Evolutionary conservation across 2,113 vertebrate species (phyloP).

Genomic region (Petaurus breviceps): DNA sequence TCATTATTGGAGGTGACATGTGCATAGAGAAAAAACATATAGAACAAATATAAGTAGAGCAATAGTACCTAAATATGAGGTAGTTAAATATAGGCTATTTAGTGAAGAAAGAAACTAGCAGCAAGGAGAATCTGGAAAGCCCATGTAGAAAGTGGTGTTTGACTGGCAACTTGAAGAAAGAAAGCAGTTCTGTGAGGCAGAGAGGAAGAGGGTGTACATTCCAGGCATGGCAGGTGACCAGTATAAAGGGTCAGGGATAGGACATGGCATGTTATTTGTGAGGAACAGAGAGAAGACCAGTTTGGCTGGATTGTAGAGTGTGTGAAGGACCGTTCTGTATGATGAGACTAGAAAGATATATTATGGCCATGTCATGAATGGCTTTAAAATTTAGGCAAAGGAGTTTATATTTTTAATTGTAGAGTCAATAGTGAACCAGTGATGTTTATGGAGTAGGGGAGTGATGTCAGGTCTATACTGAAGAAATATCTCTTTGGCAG

Average conservation of each 20-base stretch:
- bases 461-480: neutral
- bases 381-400: neutral
- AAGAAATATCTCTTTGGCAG: neutral
- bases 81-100: neutral
- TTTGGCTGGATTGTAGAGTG: neutral
- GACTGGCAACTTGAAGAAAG: neutral
- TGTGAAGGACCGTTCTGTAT: neutral
- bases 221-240: neutral
- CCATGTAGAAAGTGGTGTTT: neutral
- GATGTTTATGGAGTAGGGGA: neutral
- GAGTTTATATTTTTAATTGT: neutral
- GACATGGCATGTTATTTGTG: neutral
- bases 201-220: neutral
- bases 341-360: neutral
- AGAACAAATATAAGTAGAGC: neutral
- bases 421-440: neutral
- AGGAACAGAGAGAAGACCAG: neutral
- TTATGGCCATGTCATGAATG: neutral
- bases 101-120: neutral
- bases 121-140: neutral
- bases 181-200: neutral
- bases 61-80: neutral
- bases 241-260: neutral
- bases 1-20: neutral
- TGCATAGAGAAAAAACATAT: neutral